Evolutionary conservation across 2,797 vertebrate genomes (phyloP).

Genomic region (Eurystomus glaucurus): DNA sequence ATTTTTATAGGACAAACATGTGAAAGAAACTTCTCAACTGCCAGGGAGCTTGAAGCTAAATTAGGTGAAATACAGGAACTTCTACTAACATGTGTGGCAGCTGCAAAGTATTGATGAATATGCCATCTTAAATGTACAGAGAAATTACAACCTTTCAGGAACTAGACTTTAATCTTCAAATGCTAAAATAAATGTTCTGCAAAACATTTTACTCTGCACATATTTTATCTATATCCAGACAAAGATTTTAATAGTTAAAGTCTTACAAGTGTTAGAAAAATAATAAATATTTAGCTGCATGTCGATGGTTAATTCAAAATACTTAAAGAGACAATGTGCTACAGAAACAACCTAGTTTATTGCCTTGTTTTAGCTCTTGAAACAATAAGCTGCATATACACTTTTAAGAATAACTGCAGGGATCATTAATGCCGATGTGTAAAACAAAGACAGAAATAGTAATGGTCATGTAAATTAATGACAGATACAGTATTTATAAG

Average conservation of each 20-base stretch:
- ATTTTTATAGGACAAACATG: neutral
- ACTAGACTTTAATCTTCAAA: conserved; percentile 43
- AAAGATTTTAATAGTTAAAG: conserved; percentile 8
- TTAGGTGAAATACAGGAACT: neutral
- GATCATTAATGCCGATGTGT: neutral
- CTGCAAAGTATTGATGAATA: neutral
- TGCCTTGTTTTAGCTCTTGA: neutral
- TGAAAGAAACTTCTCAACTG: neutral
- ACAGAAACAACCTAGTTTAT: neutral
- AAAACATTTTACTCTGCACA: conserved; percentile 30
- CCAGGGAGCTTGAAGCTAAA: neutral
- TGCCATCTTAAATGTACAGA: conserved; percentile 5
- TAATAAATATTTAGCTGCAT: conserved; percentile 23
- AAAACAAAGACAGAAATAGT: neutral
- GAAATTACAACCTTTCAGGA: conserved; percentile 48
- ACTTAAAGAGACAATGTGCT: neutral
- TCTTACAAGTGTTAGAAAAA: conserved; percentile 35
- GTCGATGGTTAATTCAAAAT: conserved; percentile 48
- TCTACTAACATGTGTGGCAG: neutral
- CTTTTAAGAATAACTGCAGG: neutral
- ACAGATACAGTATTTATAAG: neutral
- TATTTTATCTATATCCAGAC: conserved; percentile 41
- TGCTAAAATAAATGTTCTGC: conserved; percentile 48
- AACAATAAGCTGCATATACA: neutral
- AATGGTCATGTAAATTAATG: neutral